Evolutionary conservation across 2,113 vertebrate species (phyloP).

Genomic region (Daphoenositta chrysoptera): DNA sequence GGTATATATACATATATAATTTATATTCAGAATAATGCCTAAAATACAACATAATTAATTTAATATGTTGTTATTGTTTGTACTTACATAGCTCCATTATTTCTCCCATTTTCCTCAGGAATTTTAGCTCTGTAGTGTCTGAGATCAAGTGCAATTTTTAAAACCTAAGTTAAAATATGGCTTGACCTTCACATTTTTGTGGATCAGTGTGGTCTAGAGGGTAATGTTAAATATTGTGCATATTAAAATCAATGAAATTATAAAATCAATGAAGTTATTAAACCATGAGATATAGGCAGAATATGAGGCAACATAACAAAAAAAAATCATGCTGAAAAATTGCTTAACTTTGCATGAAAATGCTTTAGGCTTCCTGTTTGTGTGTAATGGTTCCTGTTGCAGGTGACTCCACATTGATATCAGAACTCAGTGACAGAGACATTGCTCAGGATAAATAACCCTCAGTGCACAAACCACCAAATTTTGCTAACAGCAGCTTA

Average conservation of each 20-base stretch:
- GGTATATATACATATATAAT: not conserved
- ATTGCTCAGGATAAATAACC: not conserved
- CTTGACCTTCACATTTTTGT: not conserved
- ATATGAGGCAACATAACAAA: not conserved
- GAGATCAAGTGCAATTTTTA: not conserved
- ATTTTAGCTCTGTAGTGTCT: not conserved
- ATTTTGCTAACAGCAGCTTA: not conserved
- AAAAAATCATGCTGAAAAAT: not conserved
- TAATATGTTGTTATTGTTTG: not conserved
- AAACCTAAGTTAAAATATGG: not conserved
- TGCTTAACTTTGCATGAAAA: not conserved
- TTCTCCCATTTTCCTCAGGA: not conserved
- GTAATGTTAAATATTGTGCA: not conserved
- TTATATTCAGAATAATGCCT: not conserved
- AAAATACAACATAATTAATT: not conserved
- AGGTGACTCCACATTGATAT: not conserved
- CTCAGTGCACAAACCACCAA: not conserved
- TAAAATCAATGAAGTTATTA: not conserved
- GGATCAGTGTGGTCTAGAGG: not conserved
- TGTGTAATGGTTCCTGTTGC: not conserved
- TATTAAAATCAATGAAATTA: not conserved
- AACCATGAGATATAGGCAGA: not conserved
- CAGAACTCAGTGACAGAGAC: not conserved
- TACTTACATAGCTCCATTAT: not conserved
- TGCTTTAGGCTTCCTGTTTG: not conserved